phyloP scores from a whole-genome alignment of 2,888 invertebrate species.

The Drepanosiphum platanoidis region DNA sequence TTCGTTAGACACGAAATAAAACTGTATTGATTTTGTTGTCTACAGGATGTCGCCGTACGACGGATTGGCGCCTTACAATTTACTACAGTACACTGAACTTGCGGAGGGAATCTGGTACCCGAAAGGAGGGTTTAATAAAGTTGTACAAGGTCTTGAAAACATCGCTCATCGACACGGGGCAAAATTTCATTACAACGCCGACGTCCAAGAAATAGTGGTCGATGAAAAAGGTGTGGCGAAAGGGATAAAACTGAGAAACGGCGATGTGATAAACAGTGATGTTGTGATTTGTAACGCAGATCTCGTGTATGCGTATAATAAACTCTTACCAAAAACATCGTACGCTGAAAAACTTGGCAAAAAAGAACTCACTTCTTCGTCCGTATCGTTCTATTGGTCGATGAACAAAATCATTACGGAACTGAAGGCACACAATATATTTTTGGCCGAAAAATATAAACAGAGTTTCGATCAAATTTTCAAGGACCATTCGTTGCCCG shows the following conservation, averaged over 20 bases:
- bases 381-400: slow-evolving; percentile 51
- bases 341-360: slow-evolving; percentile 23
- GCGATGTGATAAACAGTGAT: slow-evolving; percentile 27
- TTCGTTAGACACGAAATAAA: too few species aligned
- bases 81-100: slow-evolving; percentile 50
- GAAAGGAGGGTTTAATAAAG: slow-evolving; percentile 45
- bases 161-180: slow-evolving; percentile 32
- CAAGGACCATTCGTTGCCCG: slow-evolving; percentile 29
- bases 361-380: slow-evolving; percentile 43
- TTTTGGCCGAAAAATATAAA: slow-evolving; percentile 37
- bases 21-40: too few species aligned
- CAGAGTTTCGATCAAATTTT: slow-evolving; percentile 56
- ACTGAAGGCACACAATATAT: slow-evolving; percentile 40
- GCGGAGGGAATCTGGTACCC: slow-evolving; percentile 57
- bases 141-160: slow-evolving; percentile 32
- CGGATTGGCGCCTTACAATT: slow-evolving; percentile 11
- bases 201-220: slow-evolving; percentile 41
- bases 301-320: slow-evolving; percentile 54
- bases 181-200: slow-evolving; percentile 28
- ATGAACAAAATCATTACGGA: slow-evolving; percentile 10
- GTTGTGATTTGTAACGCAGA: slow-evolving; percentile 57
- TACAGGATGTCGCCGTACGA: too few species aligned
- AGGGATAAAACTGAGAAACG: slow-evolving; percentile 26
- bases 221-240: slow-evolving; percentile 32
- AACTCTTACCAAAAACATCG: slow-evolving; percentile 30